A percentile compares a stretch with the other conserved stretches of the same genome.
phyloP scores from a whole-genome alignment of 2,113 vertebrate species.

The Natator depressus region DNA sequence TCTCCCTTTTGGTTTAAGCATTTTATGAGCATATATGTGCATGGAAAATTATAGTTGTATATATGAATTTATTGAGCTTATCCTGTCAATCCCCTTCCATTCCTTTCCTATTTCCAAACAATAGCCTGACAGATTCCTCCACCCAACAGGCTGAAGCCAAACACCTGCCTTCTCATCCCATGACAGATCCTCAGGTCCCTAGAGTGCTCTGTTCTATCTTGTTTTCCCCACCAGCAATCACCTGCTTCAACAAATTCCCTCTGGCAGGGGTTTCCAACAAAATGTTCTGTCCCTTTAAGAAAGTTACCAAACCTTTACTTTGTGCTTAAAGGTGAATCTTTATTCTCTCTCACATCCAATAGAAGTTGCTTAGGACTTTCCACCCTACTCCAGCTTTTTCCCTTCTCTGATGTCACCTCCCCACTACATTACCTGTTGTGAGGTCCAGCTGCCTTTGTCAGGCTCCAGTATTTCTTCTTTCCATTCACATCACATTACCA shows the following conservation, averaged over 20 bases:
- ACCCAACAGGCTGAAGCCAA: background rate
- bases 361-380: rapidly evolving
- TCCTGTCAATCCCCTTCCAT: background rate
- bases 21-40: background rate
- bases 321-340: background rate
- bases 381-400: background rate
- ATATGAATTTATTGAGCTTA: background rate
- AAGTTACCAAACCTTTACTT: background rate
- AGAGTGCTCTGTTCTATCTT: background rate
- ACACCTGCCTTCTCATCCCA: background rate
- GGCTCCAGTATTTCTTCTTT: background rate
- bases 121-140: background rate
- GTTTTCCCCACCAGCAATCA: background rate
- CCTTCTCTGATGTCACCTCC: background rate
- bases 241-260: background rate
- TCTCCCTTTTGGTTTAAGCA: background rate
- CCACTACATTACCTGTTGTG: background rate
- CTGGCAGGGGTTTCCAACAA: background rate
- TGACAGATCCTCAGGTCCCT: background rate
- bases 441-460: background rate
- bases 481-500: background rate
- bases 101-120: background rate
- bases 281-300: background rate
- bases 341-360: background rate
- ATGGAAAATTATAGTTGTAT: background rate